Percentiles rank a stretch among this genome's conserved stretches.
Conservation (phyloP, 2,113 vertebrate species). For the Brachyhypopomus occidentalis region DNA sequence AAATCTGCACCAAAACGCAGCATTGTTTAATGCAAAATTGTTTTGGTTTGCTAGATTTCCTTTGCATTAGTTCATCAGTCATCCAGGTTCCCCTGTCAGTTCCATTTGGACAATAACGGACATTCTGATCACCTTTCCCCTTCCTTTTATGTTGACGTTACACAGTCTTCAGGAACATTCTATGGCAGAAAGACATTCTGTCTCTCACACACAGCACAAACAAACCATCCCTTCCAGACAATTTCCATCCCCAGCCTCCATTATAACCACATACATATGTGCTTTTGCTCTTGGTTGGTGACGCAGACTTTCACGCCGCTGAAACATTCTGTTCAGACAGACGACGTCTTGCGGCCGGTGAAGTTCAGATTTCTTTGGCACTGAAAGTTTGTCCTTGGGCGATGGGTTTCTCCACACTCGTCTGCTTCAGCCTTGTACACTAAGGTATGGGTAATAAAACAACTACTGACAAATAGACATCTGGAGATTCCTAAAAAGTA, state of each 20-base stretch:
- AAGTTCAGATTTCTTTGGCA: conserved; percentile 35
- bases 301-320: background rate
- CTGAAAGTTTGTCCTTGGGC: conserved; percentile 24
- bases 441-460: conserved; percentile 26
- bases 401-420: conserved; percentile 29
- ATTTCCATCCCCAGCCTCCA: background rate
- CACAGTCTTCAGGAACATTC: too few relatives aligned
- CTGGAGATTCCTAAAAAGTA: too few relatives aligned
- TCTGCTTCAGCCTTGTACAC: conserved; percentile 29
- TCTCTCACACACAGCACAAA: too few relatives aligned
- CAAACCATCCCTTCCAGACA: background rate
- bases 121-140: too few relatives aligned
- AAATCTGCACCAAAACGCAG: too few relatives aligned
- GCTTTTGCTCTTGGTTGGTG: conserved; percentile 14
- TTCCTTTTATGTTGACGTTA: too few relatives aligned
- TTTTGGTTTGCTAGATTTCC: too few relatives aligned
- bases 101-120: too few relatives aligned
- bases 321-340: conserved; percentile 24
- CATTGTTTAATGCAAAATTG: too few relatives aligned
- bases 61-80: too few relatives aligned
- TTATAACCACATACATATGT: background rate
- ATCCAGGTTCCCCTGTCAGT: too few relatives aligned
- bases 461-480: conserved; percentile 4
- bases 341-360: conserved; percentile 24
- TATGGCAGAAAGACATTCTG: too few relatives aligned